Percentiles rank a stretch among this genome's conserved stretches.
These are phyloP conservation scores for Brenthis daphne DNA, from an alignment of 2,888 invertebrate genomes.

Conservation along the genomic window DNA sequence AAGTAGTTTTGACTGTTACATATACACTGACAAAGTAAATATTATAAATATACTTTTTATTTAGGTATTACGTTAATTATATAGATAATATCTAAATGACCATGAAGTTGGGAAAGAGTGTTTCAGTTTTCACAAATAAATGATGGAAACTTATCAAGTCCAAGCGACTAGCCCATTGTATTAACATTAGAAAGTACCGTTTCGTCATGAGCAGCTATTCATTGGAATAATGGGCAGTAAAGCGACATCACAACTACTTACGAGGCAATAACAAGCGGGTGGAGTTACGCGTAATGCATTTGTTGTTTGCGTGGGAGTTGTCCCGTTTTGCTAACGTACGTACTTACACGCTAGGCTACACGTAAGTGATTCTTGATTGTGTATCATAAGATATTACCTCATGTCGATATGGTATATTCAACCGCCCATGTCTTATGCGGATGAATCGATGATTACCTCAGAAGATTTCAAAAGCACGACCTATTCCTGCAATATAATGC, in stretches of 20 bases:
- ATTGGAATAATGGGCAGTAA: constrained; percentile 61
- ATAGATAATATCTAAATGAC: not conserved
- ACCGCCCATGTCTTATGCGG: constrained; percentile 2
- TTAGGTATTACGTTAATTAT: not conserved
- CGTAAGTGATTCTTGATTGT: constrained; percentile 39
- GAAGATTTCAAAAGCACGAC: not conserved
- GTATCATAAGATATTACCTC: constrained; percentile 39
- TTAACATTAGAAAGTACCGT: constrained; percentile 70
- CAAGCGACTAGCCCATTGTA: constrained; percentile 49
- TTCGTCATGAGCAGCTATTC: constrained; percentile 67
- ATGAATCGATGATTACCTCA: not conserved
- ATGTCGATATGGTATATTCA: constrained; percentile 24
- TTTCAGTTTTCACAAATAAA: not conserved
- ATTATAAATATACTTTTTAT: not conserved
- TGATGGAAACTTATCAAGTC: constrained; percentile 16
- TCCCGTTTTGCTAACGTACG: constrained; percentile 47
- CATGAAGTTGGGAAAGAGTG: not conserved
- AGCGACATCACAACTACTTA: constrained; percentile 52
- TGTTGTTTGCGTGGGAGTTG: constrained; percentile 60
- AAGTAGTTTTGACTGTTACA: no score
- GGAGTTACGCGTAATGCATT: constrained; percentile 41
- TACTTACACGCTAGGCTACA: constrained; percentile 22
- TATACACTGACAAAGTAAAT: not conserved
- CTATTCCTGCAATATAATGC: not conserved
- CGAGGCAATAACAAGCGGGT: constrained; percentile 54